Percentiles rank a stretch among this genome's conserved stretches.
Evolutionary conservation across 2,797 vertebrate species (phyloP).

Genomic region (Pteropus rufus): DNA sequence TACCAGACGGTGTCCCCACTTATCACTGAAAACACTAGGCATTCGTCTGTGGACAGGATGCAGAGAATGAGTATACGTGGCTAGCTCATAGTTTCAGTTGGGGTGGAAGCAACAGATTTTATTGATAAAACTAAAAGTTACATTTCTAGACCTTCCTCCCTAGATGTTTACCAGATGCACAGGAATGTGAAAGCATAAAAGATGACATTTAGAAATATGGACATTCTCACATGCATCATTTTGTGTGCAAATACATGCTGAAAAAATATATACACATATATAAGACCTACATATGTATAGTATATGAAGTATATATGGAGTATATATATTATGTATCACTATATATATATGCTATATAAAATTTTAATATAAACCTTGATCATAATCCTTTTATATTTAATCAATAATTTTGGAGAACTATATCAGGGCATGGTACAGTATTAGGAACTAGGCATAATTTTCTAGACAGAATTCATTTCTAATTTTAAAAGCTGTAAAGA

Average conservation of each 20-base stretch:
- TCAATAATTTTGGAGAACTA: background rate
- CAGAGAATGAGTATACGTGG: background rate
- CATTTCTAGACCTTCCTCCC: background rate
- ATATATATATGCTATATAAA: background rate
- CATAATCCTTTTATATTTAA: background rate
- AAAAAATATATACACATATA: background rate
- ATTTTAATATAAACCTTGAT: background rate
- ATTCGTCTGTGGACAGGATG: background rate
- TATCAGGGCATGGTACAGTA: background rate
- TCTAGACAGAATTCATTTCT: background rate
- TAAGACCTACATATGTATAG: background rate
- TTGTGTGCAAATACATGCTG: background rate
- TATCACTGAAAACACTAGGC: background rate
- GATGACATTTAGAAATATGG: background rate
- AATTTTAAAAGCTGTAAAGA: background rate
- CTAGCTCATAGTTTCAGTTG: background rate
- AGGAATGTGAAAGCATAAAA: background rate
- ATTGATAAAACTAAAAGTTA: background rate
- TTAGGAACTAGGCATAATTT: background rate
- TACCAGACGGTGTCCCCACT: background rate
- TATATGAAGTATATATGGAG: background rate
- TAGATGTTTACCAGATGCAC: background rate
- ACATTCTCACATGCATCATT: background rate
- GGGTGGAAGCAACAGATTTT: background rate
- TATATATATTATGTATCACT: background rate